Base-by-base conservation (phyloP, 2,888 invertebrate genomes). In the Cotesia congregata region DNA sequence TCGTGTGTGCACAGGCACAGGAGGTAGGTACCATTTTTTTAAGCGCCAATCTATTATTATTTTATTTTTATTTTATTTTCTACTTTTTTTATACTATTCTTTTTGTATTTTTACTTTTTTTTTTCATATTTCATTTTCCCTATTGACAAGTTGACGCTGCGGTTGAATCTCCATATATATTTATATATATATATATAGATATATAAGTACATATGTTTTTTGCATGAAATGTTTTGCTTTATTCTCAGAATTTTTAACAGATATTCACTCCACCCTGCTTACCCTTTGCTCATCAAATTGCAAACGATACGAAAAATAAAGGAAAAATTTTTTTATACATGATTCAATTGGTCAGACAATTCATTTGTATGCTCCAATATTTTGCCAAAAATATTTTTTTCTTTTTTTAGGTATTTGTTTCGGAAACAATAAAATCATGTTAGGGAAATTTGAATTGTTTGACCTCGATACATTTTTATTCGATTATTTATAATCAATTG, bases 1-100 rank as follows among this genome's bases (percentile, higher is more conserved):
- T 30, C 20, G n/a, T 17, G 40, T 61, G 6, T 65, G 9, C 62
- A 77, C 50, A 50, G 50, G 50, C 50, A 50, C 50, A 40, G 60
- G 67, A 64, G 68, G 73, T 72, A 70, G 61, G 73, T 77, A 72
- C 75, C 74, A 76, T 74, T 65, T 38, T 65, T 65, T 65, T 30
- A 65, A 65, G 30, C 30, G 65, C 38, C 65, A 38, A 65, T 65
- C 65, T 65, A 65, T 65, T 65, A 65, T 65, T 65, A 30, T 65
- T 65, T 65, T 65, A 30, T 38, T 30, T 65, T 65, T 65, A 30
- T 65, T 65, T 65, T 65, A 30, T 38, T 30, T 65, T 65, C 30
- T 20, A 9, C 50, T 65, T 65, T 65, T 12, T 65, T 65, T 20
- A 62, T 62, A 6, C 67, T 4, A n/a, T 67, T 67, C 39, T 38